Base-by-base conservation (phyloP, 2,888 invertebrate genomes). In the Rhyacophila evoluta region DNA sequence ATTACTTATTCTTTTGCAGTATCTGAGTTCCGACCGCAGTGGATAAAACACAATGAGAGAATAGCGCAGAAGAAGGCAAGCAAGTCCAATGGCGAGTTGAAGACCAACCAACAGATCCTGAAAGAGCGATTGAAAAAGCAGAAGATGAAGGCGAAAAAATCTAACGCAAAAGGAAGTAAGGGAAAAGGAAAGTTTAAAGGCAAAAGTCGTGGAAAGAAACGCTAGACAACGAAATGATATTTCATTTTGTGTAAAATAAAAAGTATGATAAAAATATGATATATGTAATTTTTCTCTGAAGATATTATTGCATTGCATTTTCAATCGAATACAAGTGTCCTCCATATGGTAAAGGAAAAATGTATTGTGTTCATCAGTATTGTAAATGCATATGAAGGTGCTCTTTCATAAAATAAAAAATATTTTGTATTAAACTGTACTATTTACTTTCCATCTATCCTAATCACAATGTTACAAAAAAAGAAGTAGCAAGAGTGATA, bases 31-130 rank as follows among this genome's bases (percentile, higher is more conserved):
- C 89, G 91, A 77, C 94, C 94, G 0, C 94, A 93, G 84, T 95
- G 95, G 94, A 93, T 93, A 71, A 92, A 93, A 71, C 94, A 95
- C 86, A 96, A 95, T 87, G 92, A 93, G 80, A 94, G 95, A 81
- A 79, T 93, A 1, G 91, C 92, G 82, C 87, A 90, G 79, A 93
- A 93, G 86, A 90, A 91, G 83, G 86, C 85, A 83, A 85, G 86
- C 0, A 88, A 88, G 27, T 82, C 83, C 10, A 90, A 89, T 76
- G 89, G 88, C n/a, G 93, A 95, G 86, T 86, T 95, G 85, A 91
- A 92, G 84, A 89, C 92, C 85, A 93, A 94, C 74, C 95, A 95
- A 82, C 94, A 95, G 86, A 94, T 96, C 83, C 90, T 95, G 36
- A 96, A 96, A 85, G 91, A 92, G 29, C 90, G 95, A 77, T 86